Evolutionary conservation across 2,113 vertebrate genomes (phyloP).

Genomic region (Corydoras maculifer): DNA sequence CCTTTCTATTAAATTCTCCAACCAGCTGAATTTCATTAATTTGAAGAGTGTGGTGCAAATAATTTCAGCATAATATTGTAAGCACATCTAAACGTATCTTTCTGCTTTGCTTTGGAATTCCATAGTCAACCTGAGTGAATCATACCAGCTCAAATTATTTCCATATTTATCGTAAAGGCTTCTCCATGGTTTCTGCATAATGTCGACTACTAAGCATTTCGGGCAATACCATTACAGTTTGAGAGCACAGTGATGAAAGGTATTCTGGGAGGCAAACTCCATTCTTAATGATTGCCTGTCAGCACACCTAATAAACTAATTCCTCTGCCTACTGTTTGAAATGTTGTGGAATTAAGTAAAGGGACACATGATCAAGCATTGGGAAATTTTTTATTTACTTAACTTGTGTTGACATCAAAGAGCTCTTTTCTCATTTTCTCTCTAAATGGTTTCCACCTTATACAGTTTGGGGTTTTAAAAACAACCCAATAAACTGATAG

Average conservation of each 20-base stretch:
- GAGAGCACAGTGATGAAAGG: constrained; percentile 45
- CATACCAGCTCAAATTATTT: constrained; percentile 54
- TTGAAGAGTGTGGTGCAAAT: constrained; percentile 48
- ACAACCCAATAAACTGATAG: too few relatives aligned
- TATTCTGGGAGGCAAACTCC: constrained; percentile 34
- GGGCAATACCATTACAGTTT: constrained; percentile 1
- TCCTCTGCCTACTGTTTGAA: constrained; percentile 42
- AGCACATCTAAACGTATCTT: constrained; percentile 30
- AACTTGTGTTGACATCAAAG: constrained; percentile 43
- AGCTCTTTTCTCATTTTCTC: constrained; percentile 15
- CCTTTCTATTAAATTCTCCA: constrained; percentile 28
- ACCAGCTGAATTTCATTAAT: constrained; percentile 61
- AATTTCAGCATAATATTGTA: neutral
- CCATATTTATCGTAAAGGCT: constrained; percentile 57
- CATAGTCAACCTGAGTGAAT: constrained; percentile 41
- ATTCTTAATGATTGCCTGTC: constrained; percentile 53
- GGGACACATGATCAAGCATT: constrained; percentile 30
- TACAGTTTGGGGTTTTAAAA: neutral
- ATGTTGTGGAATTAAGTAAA: constrained; percentile 37
- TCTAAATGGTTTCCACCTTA: constrained; percentile 42
- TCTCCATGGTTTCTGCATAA: constrained; percentile 41
- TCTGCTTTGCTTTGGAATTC: constrained; percentile 30
- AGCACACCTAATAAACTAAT: constrained; percentile 56
- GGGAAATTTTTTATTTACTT: constrained; percentile 38
- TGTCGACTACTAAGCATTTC: too few relatives aligned